Percentiles rank a stretch among this genome's conserved stretches.
phyloP scores from a whole-genome alignment of 2,113 vertebrate genomes.

The Epinephelus fuscoguttatus region DNA sequence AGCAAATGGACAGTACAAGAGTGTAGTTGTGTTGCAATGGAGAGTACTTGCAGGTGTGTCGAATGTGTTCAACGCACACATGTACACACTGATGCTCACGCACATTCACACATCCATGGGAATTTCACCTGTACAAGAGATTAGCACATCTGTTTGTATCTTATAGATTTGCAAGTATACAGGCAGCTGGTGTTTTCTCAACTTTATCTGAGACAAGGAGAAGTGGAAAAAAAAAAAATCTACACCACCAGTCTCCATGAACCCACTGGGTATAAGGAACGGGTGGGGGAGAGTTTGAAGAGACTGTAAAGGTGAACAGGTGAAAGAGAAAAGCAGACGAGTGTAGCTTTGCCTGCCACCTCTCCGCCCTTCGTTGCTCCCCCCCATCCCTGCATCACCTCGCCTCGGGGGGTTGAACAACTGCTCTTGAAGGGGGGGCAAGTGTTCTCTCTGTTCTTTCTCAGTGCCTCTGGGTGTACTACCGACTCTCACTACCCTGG shows the following conservation, averaged over 20 bases:
- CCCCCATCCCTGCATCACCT: conserved; percentile 80
- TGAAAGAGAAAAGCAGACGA: conserved; percentile 77
- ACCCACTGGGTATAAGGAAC: conserved; percentile 77
- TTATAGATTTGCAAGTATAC: conserved; percentile 64
- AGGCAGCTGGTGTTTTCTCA: conserved; percentile 68
- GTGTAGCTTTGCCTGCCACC: conserved; percentile 76
- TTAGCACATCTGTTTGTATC: conserved; percentile 35
- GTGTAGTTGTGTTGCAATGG: not conserved
- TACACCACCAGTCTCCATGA: conserved; percentile 62
- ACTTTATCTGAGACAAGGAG: conserved; percentile 70
- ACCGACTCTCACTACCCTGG: conserved; percentile 82
- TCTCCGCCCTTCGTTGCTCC: conserved; percentile 70
- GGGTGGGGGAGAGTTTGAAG: conserved; percentile 78
- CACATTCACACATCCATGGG: conserved; percentile 15
- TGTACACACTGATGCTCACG: not conserved
- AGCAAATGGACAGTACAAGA: conserved; percentile 5
- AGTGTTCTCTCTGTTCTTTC: conserved; percentile 84
- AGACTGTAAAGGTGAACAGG: conserved; percentile 78
- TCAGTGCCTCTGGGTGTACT: conserved; percentile 78
- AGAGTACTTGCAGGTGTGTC: not conserved
- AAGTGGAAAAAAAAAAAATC: conserved; percentile 34
- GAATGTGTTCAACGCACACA: not conserved
- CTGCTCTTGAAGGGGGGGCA: conserved; percentile 82
- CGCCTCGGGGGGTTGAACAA: conserved; percentile 80
- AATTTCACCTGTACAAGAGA: conserved; percentile 51